Evolutionary conservation across 2,888 invertebrate genomes (phyloP), one percentile per base, ranked within the genome.

Genomic region (Tetragonisca angustula): DNA sequence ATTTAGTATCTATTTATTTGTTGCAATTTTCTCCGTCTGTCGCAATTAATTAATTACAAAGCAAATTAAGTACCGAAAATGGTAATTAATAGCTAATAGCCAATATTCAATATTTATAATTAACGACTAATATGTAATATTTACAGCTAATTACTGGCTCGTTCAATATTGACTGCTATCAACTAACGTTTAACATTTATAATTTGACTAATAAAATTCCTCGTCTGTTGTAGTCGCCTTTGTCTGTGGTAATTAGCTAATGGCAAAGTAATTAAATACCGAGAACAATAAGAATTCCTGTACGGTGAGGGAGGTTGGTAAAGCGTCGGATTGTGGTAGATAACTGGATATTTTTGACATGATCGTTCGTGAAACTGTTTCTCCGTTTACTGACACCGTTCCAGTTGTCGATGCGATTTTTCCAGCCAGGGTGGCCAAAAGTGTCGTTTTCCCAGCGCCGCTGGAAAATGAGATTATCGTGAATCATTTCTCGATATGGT

Each of bases 241-340:
- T 9, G 43, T 11, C 9, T 43, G 9, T 43, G 11, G 43, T 68
- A 43, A 9, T 50, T 32, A 32, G 32, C 32, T 32, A 24, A 17
- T 4, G 3, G 9, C 62, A 27, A 56, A 36, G 13, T n/a, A 17
- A 49, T 27, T 54, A 72, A 87, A 89, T 92, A 97, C 97, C 96
- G 96, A 96, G 93, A 97, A 97, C 75, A 95, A 92, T 86, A 97
- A 95, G 92, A 97, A 97, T 92, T 97, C 97, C 88, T 94, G 94
- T n/a, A 96, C 96, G 24, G 96, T 96, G 61, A 97, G 94, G 1
- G 95, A 95, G 6, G 96, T 95, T 89, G 97, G 95, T 88, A 97
- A 96, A 32, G 96, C 95, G 90, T 97, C 97, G 78, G 96, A 95
- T 91, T 97, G 97, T 11, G 97, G 97, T 2, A 97, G 95, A 69